Evolutionary conservation across 2,888 invertebrate genomes (phyloP), one percentile per base, ranked within the genome.

Genomic region (Synergus japonicus): DNA sequence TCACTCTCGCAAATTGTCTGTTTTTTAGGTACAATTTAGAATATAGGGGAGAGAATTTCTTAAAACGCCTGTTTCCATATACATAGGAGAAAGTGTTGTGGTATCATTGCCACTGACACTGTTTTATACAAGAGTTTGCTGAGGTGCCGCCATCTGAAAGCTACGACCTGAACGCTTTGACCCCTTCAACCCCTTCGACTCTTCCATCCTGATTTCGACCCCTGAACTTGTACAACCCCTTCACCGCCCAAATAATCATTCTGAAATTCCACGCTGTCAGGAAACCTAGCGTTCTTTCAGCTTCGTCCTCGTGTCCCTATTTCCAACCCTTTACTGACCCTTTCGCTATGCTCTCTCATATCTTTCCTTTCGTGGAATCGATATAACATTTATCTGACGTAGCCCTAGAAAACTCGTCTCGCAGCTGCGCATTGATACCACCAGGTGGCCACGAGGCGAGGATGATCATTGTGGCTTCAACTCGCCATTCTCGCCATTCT

Each of bases 101-200:
- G 80, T 81, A 79, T 82, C 79, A 83, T 81, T 83, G 82, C 81
- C 82, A 81, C 82, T 83, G 82, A 78, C 82, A 82, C 82, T 82
- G 79, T 22, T 22, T 73, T 54, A 73, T 46, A 77, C 64, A 43
- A 76, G 77, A 78, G 81, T 78, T 73, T 60, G 73, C 83, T 18
- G 76, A 69, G 65, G 77, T 86, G 85, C 81, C 85, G 87, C 86
- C 87, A 87, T 85, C 87, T 85, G 82, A 81, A 80, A 82, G 77
- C 73, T 65, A 85, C 86, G 87, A 86, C 87, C 87, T 83, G 84
- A 79, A 87, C 82, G 22, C 44, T 69, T 79, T 79, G 64, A 66
- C 67, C 77, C 78, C 77, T 69, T 65, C 65, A 76, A 65, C 9
- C 22, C 9, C 64, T 54, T 54, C 58, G 66, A 37, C 43, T 29